These are phyloP conservation scores for Sphenodon punctatus DNA, from an alignment of 2,797 vertebrate species.

Conservation along the genomic window DNA sequence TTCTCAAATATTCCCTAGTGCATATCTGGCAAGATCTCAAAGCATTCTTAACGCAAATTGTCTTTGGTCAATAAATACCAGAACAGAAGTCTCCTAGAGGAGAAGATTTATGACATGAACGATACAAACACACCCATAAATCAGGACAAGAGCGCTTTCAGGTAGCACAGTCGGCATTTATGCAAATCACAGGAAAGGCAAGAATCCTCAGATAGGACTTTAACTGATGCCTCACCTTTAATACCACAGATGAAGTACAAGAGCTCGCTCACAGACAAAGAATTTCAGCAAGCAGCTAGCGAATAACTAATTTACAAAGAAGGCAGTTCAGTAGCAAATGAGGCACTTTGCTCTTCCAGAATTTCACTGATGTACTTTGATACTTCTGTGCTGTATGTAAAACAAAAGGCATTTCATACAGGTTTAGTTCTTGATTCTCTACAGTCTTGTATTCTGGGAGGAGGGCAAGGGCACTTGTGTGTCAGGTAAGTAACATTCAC, in stretches of 20 bases:
- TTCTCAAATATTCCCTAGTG: slow-evolving; percentile 85
- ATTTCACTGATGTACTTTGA: background rate
- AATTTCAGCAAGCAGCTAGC: background rate
- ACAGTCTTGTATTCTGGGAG: background rate
- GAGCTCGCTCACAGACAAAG: background rate
- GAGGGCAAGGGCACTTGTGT: too few relatives aligned
- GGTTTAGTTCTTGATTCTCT: background rate
- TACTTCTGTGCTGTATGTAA: background rate
- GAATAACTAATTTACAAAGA: background rate
- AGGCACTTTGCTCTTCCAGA: background rate
- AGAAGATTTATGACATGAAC: slow-evolving; percentile 88
- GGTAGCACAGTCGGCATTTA: slow-evolving; percentile 80
- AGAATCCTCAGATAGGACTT: slow-evolving; percentile 22
- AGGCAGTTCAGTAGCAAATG: background rate
- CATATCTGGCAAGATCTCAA: slow-evolving; percentile 88
- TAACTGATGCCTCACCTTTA: slow-evolving; percentile 45
- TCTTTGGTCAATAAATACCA: slow-evolving; percentile 90
- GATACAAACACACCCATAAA: slow-evolving; percentile 85
- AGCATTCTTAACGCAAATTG: slow-evolving; percentile 83
- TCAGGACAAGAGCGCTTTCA: slow-evolving; percentile 80
- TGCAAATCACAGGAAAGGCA: slow-evolving; percentile 64
- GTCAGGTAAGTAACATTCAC: background rate
- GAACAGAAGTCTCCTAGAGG: slow-evolving; percentile 82
- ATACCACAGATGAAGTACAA: slow-evolving; percentile 8
- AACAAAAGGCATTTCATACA: background rate